Conservation (phyloP, 2,797 vertebrate species). For the Coilia nasus region DNA sequence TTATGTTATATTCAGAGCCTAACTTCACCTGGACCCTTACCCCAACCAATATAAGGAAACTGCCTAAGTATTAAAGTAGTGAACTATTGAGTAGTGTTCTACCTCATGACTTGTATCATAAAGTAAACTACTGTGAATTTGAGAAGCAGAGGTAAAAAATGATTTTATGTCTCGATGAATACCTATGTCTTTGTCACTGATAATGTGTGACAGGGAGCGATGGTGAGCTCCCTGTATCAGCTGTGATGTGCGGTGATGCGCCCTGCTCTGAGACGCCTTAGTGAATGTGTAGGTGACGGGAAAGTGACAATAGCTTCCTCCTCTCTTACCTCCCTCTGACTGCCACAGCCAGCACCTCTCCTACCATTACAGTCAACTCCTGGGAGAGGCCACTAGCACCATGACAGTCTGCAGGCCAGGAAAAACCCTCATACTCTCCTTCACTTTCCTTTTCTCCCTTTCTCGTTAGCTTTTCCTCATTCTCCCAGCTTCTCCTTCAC, state of each 20-base stretch:
- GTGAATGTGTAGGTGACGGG: slow-evolving; percentile 34
- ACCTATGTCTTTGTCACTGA: too few relatives aligned
- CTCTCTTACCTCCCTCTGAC: slow-evolving; percentile 57
- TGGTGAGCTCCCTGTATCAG: neutral
- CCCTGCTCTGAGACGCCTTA: neutral
- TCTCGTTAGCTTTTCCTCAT: neutral
- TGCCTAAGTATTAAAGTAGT: too few relatives aligned
- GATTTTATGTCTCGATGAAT: too few relatives aligned
- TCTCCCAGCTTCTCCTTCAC: neutral
- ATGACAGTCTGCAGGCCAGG: slow-evolving; percentile 46
- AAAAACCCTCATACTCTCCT: neutral
- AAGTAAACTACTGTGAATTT: too few relatives aligned
- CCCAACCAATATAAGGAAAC: too few relatives aligned
- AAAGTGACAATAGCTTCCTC: slow-evolving; percentile 61
- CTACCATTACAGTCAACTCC: slow-evolving; percentile 32
- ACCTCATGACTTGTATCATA: too few relatives aligned
- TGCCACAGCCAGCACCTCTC: slow-evolving; percentile 51
- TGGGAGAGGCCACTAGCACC: slow-evolving; percentile 45
- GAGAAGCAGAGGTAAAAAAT: too few relatives aligned
- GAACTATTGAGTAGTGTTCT: too few relatives aligned
- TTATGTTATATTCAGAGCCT: too few relatives aligned
- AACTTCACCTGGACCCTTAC: too few relatives aligned
- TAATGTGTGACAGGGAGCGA: neutral
- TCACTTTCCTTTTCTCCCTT: neutral
- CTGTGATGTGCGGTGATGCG: neutral